Evolutionary conservation across 2,113 vertebrate genomes (phyloP).

Genomic region (Gobius niger): DNA sequence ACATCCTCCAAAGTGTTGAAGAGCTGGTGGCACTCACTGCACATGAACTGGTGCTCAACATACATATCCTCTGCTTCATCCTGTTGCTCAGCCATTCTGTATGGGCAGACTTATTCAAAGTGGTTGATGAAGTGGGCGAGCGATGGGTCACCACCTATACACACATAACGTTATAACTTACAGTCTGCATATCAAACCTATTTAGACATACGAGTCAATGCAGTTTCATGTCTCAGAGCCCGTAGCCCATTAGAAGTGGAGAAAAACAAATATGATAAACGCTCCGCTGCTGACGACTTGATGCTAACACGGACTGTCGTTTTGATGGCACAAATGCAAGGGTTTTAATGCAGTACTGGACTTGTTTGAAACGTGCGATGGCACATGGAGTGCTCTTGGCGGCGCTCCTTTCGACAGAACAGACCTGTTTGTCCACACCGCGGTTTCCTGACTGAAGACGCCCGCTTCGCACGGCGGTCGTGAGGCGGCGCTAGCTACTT

Average conservation of each 20-base stretch:
- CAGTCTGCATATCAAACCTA: no score
- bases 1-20: conserved; percentile 87
- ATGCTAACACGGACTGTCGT: background rate
- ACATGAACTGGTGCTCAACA: conserved; percentile 90
- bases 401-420: conserved; percentile 74
- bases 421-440: conserved; percentile 70
- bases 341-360: conserved; percentile 2
- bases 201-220: background rate
- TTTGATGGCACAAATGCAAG: background rate
- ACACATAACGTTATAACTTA: no score
- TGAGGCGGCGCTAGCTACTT: conserved; percentile 85
- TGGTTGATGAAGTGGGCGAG: conserved; percentile 20
- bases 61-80: conserved; percentile 67
- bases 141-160: no score
- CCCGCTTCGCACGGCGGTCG: conserved; percentile 76
- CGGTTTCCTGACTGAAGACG: conserved; percentile 67
- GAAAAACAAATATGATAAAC: background rate
- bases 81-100: conserved; percentile 68
- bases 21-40: conserved; percentile 87
- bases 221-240: background rate
- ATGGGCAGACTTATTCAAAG: conserved; percentile 11
- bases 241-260: background rate
- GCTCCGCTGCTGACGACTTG: background rate
- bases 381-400: conserved; percentile 76
- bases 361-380: conserved; percentile 59